A percentile compares a stretch with the other conserved stretches of the same genome.
Conservation (phyloP, 2,113 vertebrate genomes). For the Pipra filicauda region DNA sequence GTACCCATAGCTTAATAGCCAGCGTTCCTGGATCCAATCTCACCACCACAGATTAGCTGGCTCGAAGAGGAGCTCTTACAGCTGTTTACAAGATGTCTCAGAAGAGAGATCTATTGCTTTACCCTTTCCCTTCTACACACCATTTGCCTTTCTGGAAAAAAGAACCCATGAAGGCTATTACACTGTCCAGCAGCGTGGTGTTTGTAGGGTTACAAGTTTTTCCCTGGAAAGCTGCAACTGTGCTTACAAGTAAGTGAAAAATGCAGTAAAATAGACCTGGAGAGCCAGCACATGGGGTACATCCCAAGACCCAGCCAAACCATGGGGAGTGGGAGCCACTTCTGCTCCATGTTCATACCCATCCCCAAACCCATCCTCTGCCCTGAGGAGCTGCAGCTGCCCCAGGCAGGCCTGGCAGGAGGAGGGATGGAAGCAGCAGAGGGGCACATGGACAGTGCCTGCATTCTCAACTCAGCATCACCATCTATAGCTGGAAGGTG, state of each 20-base stretch:
- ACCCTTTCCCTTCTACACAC: not conserved
- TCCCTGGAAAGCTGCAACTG: not conserved
- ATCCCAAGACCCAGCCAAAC: not conserved
- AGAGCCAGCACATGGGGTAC: not conserved
- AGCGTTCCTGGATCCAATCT: not conserved
- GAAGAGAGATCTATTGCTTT: not conserved
- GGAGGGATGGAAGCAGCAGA: not conserved
- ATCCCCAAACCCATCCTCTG: not conserved
- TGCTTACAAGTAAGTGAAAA: not conserved
- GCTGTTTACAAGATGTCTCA: conserved; percentile 63
- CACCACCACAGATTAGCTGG: conserved; percentile 3
- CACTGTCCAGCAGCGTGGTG: rapidly evolving
- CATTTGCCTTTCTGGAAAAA: not conserved
- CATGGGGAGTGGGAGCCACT: rapidly evolving
- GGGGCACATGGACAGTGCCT: not conserved
- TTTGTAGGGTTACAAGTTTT: not conserved
- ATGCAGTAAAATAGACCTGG: not conserved
- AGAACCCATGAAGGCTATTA: not conserved
- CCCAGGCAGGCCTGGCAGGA: not conserved
- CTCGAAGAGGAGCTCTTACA: conserved; percentile 48
- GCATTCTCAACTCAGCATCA: not conserved
- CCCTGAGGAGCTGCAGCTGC: not conserved
- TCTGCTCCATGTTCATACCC: no score
- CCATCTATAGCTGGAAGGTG: not conserved
- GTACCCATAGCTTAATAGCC: not conserved